Percentiles rank a stretch among this genome's conserved stretches.
Evolutionary conservation across 2,113 vertebrate species (phyloP).

Genomic region (Oenanthe oenanthe): DNA sequence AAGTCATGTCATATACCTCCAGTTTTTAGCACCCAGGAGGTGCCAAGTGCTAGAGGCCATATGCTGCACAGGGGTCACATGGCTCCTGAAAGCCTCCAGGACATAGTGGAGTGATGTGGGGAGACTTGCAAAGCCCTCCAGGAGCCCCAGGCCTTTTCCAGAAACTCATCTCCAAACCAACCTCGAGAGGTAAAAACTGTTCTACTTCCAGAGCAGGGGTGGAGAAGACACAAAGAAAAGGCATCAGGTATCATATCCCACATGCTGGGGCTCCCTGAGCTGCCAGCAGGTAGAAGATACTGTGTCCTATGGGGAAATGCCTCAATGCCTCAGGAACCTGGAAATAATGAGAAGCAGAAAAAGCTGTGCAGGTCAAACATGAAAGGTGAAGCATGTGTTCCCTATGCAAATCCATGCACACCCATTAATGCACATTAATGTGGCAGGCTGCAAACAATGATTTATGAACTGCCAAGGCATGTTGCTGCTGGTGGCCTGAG

Average conservation of each 20-base stretch:
- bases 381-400: background rate
- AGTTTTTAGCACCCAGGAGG: background rate
- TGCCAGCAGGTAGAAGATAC: background rate
- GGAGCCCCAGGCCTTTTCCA: background rate
- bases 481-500: background rate
- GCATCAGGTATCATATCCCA: background rate
- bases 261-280: background rate
- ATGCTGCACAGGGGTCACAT: background rate
- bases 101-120: background rate
- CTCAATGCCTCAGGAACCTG: background rate
- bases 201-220: background rate
- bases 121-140: background rate
- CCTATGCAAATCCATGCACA: slow-evolving; percentile 11
- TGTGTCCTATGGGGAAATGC: background rate
- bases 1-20: background rate
- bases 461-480: background rate
- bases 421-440: background rate
- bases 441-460: background rate
- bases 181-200: background rate
- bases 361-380: background rate
- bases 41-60: background rate
- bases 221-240: background rate
- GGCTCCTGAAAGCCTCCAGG: background rate
- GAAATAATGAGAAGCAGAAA: background rate
- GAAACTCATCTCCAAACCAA: background rate